phyloP scores from a whole-genome alignment of 2,888 invertebrate species.

The Tachina fera region DNA sequence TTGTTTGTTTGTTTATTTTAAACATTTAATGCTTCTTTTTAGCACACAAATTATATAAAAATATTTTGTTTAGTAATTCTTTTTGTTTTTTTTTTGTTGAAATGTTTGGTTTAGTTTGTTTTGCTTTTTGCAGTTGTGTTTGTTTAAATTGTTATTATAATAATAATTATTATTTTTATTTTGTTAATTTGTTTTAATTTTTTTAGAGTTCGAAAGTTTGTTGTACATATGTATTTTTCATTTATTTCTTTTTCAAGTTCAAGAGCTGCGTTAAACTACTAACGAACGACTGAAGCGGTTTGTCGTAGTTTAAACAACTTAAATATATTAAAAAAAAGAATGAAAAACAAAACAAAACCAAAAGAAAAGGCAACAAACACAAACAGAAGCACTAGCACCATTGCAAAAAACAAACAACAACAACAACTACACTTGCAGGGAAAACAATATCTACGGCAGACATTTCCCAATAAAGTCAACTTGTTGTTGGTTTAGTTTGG shows the following conservation, averaged over 20 bases:
- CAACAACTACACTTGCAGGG: constrained; percentile 4
- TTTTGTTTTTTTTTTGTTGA: constrained; percentile 1
- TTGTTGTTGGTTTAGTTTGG: constrained; percentile 19
- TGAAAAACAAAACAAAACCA: constrained; percentile 34
- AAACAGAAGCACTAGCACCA: constrained; percentile 8
- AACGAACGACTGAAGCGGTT: constrained; percentile 71
- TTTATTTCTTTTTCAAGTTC: constrained; percentile 71
- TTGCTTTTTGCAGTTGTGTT: neutral
- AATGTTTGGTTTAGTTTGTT: neutral
- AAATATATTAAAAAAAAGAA: constrained; percentile 63
- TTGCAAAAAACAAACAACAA: constrained; percentile 6
- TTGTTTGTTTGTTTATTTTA: neutral
- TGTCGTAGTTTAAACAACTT: constrained; percentile 70
- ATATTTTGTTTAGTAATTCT: neutral
- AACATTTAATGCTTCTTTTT: neutral
- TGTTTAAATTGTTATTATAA: constrained; percentile 4
- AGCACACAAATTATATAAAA: neutral
- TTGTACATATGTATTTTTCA: constrained; percentile 22
- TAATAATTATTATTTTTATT: constrained; percentile 16
- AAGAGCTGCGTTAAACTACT: constrained; percentile 73
- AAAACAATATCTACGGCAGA: constrained; percentile 17
- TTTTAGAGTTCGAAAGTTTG: neutral
- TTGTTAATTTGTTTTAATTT: constrained; percentile 19
- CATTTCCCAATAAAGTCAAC: constrained; percentile 27
- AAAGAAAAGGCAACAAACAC: constrained; percentile 44